Base-by-base conservation (phyloP, 53 echinoderm and acorn worm genomes). In the Crossaster papposus region DNA sequence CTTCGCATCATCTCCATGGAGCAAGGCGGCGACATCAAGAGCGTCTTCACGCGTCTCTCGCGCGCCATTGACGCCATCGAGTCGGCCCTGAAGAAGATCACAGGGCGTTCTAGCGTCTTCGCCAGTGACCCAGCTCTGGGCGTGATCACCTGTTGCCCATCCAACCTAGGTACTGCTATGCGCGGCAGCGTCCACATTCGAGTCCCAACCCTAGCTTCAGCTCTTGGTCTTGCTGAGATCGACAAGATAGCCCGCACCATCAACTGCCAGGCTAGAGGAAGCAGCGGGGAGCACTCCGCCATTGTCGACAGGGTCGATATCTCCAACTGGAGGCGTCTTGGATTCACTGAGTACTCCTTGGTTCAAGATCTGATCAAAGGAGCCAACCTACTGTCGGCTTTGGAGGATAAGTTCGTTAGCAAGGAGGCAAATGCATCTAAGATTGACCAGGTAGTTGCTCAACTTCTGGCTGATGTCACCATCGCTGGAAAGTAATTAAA, bases 241-340 rank as follows among this genome's bases (percentile, higher is more conserved):
- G 88, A 88, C 44, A 77, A 78, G 78, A 78, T 88, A 23, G 78
- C 88, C 62, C 88, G 88, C 22, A 77, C 54, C 54, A 72, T 88
- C 31, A 72, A 88, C 36, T 88, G 77, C 55, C 88, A 88, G 78
- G 88, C 77, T 8, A 55, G 88, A 33, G 88, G 88, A n/a, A 88
- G 88, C 32, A 38, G 77, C 10, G 88, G 88, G 1, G 88, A 88
- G 64, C 88, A 88, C 78, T 88, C 88, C 32, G 88, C 24, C 76
- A 88, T 88, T 73, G 88, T 88, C 34, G 88, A 88, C 64, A 52
- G 88, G 12, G 88, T 88, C 4, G 88, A 88, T 24, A 88, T 88
- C 64, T 88, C 88, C 65, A 88, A 88, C 88, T 88, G 88, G 88
- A 54, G 88, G 38, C 88, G 88, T 63, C 88, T 88, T 26, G 88